Conservation (phyloP, 2,113 vertebrate species). For the Vidua chalybeata region DNA sequence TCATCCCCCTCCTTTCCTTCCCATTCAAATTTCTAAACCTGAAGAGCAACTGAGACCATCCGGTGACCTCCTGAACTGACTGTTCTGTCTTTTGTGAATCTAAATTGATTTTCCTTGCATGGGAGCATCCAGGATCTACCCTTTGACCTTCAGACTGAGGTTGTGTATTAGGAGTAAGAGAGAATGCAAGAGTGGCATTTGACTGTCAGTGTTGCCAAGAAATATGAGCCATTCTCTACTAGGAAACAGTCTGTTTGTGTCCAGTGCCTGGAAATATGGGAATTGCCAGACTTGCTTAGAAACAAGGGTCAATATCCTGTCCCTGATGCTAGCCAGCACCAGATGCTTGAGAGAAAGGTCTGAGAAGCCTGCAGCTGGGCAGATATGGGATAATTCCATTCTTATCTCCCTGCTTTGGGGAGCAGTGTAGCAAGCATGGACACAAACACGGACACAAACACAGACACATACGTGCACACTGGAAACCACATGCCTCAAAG, state of each 20-base stretch:
- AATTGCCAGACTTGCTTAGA: slow-evolving; percentile 1
- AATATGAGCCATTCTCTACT: slow-evolving; percentile 16
- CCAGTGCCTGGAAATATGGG: slow-evolving; percentile 24
- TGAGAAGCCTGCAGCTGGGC: neutral
- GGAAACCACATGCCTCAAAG: neutral
- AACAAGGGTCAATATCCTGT: neutral
- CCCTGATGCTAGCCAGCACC: slow-evolving; percentile 19
- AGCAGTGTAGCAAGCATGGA: neutral
- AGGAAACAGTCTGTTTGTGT: slow-evolving; percentile 42
- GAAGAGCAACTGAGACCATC: neutral
- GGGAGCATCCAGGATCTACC: slow-evolving; percentile 41
- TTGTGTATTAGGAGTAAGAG: neutral
- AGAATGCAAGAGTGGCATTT: slow-evolving; percentile 13
- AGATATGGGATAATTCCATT: neutral
- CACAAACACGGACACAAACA: neutral
- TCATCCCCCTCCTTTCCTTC: neutral
- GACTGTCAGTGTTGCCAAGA: slow-evolving; percentile 25
- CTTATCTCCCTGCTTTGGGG: neutral
- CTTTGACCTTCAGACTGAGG: slow-evolving; percentile 52
- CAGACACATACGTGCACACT: neutral
- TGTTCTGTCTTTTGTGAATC: slow-evolving; percentile 20
- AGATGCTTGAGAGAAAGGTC: slow-evolving; percentile 14
- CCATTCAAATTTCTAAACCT: neutral
- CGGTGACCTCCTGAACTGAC: slow-evolving; percentile 26
- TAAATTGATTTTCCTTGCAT: slow-evolving; percentile 59